A percentile compares a stretch with the other conserved stretches of the same genome.
Conservation (phyloP, 2,888 invertebrate genomes). For the Eutolmus rufibarbis region DNA sequence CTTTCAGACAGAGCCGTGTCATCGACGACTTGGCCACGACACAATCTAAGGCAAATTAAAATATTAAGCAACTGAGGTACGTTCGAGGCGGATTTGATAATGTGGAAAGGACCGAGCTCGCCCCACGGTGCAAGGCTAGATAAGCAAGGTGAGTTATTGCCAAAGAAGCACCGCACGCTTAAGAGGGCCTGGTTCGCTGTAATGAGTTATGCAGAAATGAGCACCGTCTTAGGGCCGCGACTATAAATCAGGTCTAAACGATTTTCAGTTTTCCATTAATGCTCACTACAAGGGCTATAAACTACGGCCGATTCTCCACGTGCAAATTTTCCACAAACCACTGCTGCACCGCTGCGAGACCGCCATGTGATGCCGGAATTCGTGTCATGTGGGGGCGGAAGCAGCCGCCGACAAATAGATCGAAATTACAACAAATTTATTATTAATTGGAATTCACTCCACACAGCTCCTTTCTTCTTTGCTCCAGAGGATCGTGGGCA, state of each 20-base stretch:
- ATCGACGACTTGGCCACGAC: not conserved
- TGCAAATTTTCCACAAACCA: not conserved
- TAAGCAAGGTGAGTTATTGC: not conserved
- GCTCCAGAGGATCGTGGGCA: not conserved
- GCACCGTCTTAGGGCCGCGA: not conserved
- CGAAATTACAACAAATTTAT: conserved; percentile 29
- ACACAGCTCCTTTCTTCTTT: not conserved
- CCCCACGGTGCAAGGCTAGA: not conserved
- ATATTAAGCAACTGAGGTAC: conserved; percentile 15
- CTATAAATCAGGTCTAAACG: conserved; percentile 5
- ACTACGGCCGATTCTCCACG: not conserved
- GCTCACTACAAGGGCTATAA: not conserved
- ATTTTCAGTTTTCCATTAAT: not conserved
- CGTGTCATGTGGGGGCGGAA: conserved; percentile 30
- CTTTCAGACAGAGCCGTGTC: conserved; percentile 3
- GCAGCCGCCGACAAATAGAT: conserved; percentile 5
- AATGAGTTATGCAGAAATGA: not conserved
- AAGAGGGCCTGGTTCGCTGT: not conserved
- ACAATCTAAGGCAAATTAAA: conserved; percentile 16
- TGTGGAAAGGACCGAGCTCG: not conserved
- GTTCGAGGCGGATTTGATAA: not conserved
- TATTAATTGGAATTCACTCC: not conserved
- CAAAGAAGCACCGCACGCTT: not conserved
- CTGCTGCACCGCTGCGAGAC: not conserved
- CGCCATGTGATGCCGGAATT: not conserved